Evolutionary conservation across 1,140 invertebrate genomes (phyloP).

Genomic region (Drosophila pallidifrons): DNA sequence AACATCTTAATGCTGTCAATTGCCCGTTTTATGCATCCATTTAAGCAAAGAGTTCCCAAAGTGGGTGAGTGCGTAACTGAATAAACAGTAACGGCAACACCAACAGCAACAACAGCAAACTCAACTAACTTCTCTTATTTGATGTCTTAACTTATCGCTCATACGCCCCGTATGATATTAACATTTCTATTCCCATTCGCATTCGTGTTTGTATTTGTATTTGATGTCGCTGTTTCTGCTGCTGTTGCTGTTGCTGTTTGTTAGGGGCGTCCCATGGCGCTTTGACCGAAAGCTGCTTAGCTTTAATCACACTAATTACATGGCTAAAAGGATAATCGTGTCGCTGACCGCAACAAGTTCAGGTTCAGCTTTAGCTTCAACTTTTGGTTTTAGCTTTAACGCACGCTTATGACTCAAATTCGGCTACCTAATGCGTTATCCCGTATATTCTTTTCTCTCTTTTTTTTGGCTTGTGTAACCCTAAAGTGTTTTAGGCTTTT

Average conservation of each 20-base stretch:
- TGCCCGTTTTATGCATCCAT: slow-evolving; percentile 71
- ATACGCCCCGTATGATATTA: slow-evolving; percentile 13
- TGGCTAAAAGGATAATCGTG: slow-evolving; percentile 84
- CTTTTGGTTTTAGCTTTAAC: neutral
- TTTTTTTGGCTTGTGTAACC: slow-evolving; percentile 6
- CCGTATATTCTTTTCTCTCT: neutral
- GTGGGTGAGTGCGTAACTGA: slow-evolving; percentile 44
- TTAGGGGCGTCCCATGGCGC: slow-evolving; percentile 29
- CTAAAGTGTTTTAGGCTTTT: neutral
- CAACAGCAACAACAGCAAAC: neutral
- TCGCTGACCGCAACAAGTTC: slow-evolving; percentile 65
- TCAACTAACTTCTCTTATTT: slow-evolving; percentile 32
- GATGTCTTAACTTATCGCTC: slow-evolving; percentile 5
- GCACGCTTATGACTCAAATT: slow-evolving; percentile 2
- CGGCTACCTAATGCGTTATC: slow-evolving; percentile 56
- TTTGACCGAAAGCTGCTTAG: slow-evolving; percentile 56
- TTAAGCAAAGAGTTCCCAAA: slow-evolving; percentile 25
- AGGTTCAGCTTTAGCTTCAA: slow-evolving; percentile 20
- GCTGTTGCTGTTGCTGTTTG: slow-evolving; percentile 1
- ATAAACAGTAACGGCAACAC: slow-evolving; percentile 23
- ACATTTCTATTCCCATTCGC: slow-evolving; percentile 13
- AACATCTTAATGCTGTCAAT: slow-evolving; percentile 70
- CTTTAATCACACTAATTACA: slow-evolving; percentile 83
- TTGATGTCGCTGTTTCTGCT: neutral
- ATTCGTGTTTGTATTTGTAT: slow-evolving; percentile 13